Percentiles rank a stretch among this genome's conserved stretches.
Conservation (phyloP, 2,888 invertebrate species). For the Petrophora chlorosata region DNA sequence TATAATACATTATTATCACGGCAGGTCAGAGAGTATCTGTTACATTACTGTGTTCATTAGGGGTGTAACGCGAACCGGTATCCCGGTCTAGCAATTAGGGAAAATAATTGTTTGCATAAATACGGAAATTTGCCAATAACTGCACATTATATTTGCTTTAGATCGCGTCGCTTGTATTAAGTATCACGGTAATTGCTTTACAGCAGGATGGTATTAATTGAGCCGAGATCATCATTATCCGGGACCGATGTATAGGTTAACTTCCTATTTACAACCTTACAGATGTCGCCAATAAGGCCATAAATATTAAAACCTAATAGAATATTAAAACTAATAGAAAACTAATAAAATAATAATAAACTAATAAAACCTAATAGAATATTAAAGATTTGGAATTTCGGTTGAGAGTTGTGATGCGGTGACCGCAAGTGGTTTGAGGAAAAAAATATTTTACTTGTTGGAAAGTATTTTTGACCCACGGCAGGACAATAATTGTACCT, state of each 20-base stretch:
- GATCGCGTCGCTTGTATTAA: slow-evolving; percentile 62
- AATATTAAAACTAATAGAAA: slow-evolving; percentile 32
- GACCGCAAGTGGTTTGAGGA: no score
- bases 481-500: no score
- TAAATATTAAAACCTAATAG: slow-evolving; percentile 28
- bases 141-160: slow-evolving; percentile 66
- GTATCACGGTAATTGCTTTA: slow-evolving; percentile 75
- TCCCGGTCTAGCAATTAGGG: slow-evolving; percentile 70
- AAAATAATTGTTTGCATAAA: slow-evolving; percentile 78
- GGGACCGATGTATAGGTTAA: slow-evolving; percentile 22
- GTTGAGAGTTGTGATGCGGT: no score
- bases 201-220: slow-evolving; percentile 60
- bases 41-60: slow-evolving; percentile 79
- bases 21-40: slow-evolving; percentile 78
- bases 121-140: slow-evolving; percentile 67
- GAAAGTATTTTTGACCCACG: no score
- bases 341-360: no score
- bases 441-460: no score
- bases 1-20: slow-evolving; percentile 57
- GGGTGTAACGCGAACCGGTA: slow-evolving; percentile 60
- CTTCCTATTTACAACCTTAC: slow-evolving; percentile 29
- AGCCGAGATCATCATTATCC: slow-evolving; percentile 58
- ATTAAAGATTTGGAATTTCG: no score
- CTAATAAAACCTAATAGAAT: no score
- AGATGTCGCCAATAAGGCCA: slow-evolving; percentile 23